Percentiles rank a stretch among this genome's conserved stretches.
phyloP scores from a whole-genome alignment of 2,888 invertebrate genomes.

The Vannuccia rotundouncinata region DNA sequence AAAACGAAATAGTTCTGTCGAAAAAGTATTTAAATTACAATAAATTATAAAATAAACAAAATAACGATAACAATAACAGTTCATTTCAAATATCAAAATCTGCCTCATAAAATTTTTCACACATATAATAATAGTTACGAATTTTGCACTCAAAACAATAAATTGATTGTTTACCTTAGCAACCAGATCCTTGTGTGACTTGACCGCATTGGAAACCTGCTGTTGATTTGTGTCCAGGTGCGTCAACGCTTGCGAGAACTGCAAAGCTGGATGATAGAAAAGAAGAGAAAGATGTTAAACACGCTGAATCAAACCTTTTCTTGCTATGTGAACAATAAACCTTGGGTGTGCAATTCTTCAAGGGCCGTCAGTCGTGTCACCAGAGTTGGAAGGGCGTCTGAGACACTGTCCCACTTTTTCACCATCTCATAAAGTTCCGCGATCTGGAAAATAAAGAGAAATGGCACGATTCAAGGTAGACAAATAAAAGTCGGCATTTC shows the following conservation, averaged over 20 bases:
- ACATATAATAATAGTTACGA: no score
- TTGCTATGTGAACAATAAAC: no score
- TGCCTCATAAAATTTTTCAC: no score
- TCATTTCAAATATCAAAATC: no score
- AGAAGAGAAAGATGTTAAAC: no score
- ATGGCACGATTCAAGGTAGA: no score
- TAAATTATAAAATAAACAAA: no score
- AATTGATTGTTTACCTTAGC: constrained; percentile 45
- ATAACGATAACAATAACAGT: no score
- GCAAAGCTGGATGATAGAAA: constrained; percentile 65
- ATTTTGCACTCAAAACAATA: not conserved
- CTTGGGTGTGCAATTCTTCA: constrained; percentile 80
- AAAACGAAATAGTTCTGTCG: no score
- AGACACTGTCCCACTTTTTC: constrained; percentile 74
- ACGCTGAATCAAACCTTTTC: no score
- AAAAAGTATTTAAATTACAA: no score
- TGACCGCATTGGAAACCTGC: constrained; percentile 47
- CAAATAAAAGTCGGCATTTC: no score
- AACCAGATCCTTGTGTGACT: constrained; percentile 49
- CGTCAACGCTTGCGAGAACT: constrained; percentile 74
- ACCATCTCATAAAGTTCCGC: constrained; percentile 76
- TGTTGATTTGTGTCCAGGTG: constrained; percentile 60
- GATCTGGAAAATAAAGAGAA: constrained; percentile 61
- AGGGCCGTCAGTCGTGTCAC: constrained; percentile 78
- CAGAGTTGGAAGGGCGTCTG: constrained; percentile 70